Conservation (phyloP, 2,113 vertebrate species). For the Neopipo cinnamomea region DNA sequence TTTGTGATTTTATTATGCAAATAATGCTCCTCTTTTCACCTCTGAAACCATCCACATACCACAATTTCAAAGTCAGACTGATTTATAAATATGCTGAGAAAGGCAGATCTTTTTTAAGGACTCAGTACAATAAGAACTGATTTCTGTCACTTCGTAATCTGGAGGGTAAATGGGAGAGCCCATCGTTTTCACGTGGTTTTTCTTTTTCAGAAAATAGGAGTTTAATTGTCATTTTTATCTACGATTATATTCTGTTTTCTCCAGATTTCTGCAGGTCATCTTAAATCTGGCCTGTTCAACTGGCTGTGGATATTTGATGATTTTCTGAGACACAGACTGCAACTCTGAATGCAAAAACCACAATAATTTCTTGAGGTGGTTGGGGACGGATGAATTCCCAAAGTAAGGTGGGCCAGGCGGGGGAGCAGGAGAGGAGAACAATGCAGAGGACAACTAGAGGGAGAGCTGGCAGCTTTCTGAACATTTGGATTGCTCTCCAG, state of each 20-base stretch:
- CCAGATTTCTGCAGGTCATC: neutral
- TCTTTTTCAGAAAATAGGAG: neutral
- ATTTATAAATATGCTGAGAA: constrained; percentile 57
- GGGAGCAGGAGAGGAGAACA: neutral
- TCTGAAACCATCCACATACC: constrained; percentile 46
- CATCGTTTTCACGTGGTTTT: neutral
- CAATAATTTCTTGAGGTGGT: neutral
- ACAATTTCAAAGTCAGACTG: constrained; percentile 50
- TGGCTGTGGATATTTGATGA: neutral
- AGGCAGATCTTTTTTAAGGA: constrained; percentile 28
- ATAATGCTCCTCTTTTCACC: constrained; percentile 61
- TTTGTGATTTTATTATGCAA: constrained; percentile 72
- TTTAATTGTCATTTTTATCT: constrained; percentile 24
- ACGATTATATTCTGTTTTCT: neutral
- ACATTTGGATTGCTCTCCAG: neutral
- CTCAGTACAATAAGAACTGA: constrained; percentile 31
- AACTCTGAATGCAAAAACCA: neutral
- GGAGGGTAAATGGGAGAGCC: neutral
- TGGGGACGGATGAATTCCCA: neutral
- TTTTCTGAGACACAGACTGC: neutral
- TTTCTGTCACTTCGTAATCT: constrained; percentile 17
- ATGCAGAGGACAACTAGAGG: neutral
- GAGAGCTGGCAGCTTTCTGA: neutral
- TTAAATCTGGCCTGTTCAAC: neutral
- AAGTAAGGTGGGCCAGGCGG: neutral